Evolutionary conservation across 2,113 vertebrate species (phyloP), one percentile per base, ranked within the genome.

Genomic region (Poecilia latipinna): DNA sequence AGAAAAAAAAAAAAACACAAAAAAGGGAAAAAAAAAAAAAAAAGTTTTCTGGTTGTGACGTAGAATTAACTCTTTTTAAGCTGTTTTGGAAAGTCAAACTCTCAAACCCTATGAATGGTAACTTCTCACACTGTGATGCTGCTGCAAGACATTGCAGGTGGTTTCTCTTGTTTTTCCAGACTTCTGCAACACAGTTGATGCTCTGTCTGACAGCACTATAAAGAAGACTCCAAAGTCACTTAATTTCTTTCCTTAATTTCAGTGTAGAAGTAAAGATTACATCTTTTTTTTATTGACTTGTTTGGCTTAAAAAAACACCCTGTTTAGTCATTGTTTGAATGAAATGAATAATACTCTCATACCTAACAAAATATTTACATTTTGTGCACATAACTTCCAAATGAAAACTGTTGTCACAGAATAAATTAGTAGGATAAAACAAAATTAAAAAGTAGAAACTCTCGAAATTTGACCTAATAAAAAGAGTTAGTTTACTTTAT

Each of bases 81-180:
- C 70, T 76, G 69, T 76, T 81, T 86, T 82, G 73, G 63, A 76
- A 90, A 78, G 71, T 71, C 11, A 60, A 29, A 63, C 71, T 70
- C 51, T 22, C 32, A 65, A 66, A 66, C 32, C 39, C 33, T 71
- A 3, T 65, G 4, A 72, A 37, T 51, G 64, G 29, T 22, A 57
- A 57, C 22, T 24, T n/a, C 51, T 57, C 51, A 57, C 24, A n/a
- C 51, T 57, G 51, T n/a, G 51, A n/a, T 57, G 22, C 24, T 63
- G 33, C n/a, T 62, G 57, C 48, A 28, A 22, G 61, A 42, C 68
- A 26, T 29, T 70, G 54, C 67, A 78, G 37, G 15, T 1, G 10
- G 39, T 48, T 77, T 44, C 29, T 65, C 12, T 12, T 68, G 35
- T 24, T 48, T n/a, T 67, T 80, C 75, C 44, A 42, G 29, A 66